phyloP scores from a whole-genome alignment of 2,113 vertebrate genomes.

The Amphilophus citrinellus region DNA sequence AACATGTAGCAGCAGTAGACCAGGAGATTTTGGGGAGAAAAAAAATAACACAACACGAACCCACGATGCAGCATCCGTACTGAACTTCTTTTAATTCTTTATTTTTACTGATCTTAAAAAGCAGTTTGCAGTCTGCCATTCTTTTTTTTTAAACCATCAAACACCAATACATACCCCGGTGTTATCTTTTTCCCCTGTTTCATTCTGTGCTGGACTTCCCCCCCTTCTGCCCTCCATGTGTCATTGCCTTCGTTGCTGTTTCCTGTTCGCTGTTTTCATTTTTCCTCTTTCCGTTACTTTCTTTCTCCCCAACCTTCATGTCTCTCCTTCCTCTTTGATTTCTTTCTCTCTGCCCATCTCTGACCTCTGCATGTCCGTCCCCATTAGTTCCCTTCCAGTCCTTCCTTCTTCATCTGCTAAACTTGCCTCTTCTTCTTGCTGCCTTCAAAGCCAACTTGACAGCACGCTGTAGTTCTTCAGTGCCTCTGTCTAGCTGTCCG shows the following conservation, averaged over 20 bases:
- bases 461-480: not conserved
- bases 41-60: too few relatives aligned
- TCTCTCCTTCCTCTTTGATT: not conserved
- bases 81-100: too few relatives aligned
- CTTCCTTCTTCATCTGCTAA: conserved; percentile 10
- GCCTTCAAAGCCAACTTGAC: conserved; percentile 26
- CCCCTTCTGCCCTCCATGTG: not conserved
- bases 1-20: too few relatives aligned
- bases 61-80: too few relatives aligned
- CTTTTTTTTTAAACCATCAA: not conserved
- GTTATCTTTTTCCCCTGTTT: not conserved
- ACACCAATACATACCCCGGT: not conserved
- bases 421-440: conserved; percentile 19
- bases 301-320: rapidly evolving
- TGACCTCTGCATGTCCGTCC: conserved; percentile 32
- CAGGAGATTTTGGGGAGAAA: too few relatives aligned
- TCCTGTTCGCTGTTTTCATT: not conserved
- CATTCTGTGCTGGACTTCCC: not conserved
- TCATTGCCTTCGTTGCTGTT: not conserved
- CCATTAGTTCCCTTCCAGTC: conserved; percentile 4
- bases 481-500: not conserved
- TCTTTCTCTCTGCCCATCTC: not conserved
- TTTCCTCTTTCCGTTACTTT: too few relatives aligned
- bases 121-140: too few relatives aligned
- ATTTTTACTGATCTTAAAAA: too few relatives aligned